These are phyloP conservation scores for Baronia brevicornis DNA, from an alignment of 2,888 invertebrate genomes.

Conservation along the genomic window DNA sequence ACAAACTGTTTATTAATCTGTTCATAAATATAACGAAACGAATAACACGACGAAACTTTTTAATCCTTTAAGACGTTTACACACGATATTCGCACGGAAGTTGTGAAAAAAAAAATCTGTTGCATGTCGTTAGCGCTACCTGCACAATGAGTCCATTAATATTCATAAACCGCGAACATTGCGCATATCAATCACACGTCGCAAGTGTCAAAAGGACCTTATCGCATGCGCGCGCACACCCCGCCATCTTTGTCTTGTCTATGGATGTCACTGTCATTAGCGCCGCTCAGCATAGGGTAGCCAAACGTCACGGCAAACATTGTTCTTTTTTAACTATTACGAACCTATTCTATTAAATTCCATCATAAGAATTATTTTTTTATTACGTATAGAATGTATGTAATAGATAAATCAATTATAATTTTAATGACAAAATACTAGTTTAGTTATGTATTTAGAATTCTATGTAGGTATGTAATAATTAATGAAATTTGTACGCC, in stretches of 20 bases:
- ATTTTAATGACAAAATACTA: too few species aligned
- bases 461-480: too few species aligned
- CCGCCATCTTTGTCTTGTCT: slow-evolving; percentile 52
- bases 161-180: slow-evolving; percentile 62
- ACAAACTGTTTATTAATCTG: background rate
- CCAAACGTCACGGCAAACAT: slow-evolving; percentile 8
- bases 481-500: too few species aligned
- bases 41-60: slow-evolving; percentile 18
- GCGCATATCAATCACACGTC: slow-evolving; percentile 70
- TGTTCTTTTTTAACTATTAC: slow-evolving; percentile 2
- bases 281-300: slow-evolving; percentile 39
- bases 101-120: slow-evolving; percentile 34
- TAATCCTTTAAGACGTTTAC: slow-evolving; percentile 26
- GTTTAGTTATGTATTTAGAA: too few species aligned
- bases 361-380: too few species aligned
- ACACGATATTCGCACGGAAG: slow-evolving; percentile 58
- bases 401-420: too few species aligned
- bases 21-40: slow-evolving; percentile 6
- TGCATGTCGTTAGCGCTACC: slow-evolving; percentile 44
- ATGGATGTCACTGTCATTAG: slow-evolving; percentile 60
- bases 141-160: slow-evolving; percentile 55
- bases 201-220: slow-evolving; percentile 62
- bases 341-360: too few species aligned
- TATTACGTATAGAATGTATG: too few species aligned
- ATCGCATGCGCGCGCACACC: slow-evolving; percentile 65